These are phyloP conservation scores for Lasioglossum marginatum DNA, from an alignment of 2,888 invertebrate genomes.

Conservation along the genomic window DNA sequence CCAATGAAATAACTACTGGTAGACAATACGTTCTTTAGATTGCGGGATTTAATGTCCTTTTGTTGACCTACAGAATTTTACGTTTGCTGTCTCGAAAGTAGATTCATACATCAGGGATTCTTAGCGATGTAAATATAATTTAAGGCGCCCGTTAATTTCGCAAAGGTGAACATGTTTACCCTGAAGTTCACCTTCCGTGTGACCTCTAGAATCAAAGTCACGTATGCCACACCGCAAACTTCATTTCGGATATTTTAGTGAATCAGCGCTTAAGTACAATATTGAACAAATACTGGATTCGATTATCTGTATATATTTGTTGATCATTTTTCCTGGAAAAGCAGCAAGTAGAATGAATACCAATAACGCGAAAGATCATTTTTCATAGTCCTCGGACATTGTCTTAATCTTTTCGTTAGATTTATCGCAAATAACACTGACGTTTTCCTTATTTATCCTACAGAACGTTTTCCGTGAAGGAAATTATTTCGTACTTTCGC, in stretches of 20 bases:
- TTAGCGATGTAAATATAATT: neutral
- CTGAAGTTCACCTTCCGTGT: neutral
- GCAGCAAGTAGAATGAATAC: neutral
- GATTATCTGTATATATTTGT: no score
- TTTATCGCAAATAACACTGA: constrained; percentile 31
- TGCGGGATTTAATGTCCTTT: neutral
- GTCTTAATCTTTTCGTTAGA: constrained; percentile 13
- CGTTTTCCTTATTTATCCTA: constrained; percentile 14
- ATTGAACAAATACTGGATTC: neutral
- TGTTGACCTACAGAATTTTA: neutral
- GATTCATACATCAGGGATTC: neutral
- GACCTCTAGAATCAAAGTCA: neutral
- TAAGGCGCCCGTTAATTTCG: neutral
- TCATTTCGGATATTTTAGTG: neutral
- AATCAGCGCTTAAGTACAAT: neutral
- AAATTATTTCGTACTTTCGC: neutral
- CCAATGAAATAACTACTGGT: neutral
- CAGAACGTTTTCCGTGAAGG: neutral
- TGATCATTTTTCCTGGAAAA: neutral
- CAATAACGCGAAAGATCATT: neutral
- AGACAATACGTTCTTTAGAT: neutral
- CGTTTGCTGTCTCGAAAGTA: neutral
- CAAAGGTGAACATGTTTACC: neutral
- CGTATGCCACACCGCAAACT: neutral
- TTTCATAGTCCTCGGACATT: neutral